Evolutionary conservation across 1,140 invertebrate species (phyloP).

Genomic region (Aphis gossypii): DNA sequence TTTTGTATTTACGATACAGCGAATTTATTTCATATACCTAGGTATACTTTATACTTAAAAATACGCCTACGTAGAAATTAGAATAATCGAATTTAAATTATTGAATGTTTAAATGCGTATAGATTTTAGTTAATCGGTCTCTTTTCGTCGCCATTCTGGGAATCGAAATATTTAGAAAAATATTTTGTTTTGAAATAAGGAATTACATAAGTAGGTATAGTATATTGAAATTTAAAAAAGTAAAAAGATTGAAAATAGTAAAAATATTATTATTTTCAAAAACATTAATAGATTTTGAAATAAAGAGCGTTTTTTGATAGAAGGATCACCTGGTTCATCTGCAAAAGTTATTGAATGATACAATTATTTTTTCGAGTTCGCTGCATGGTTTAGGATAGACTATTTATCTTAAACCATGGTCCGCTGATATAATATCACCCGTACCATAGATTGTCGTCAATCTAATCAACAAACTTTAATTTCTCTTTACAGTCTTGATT

Average conservation of each 20-base stretch:
- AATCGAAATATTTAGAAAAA: too few relatives aligned
- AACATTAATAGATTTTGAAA: neutral
- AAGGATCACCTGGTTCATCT: neutral
- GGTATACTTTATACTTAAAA: neutral
- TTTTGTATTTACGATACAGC: neutral
- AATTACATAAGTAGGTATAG: too few relatives aligned
- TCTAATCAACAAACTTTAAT: neutral
- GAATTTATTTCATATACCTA: neutral
- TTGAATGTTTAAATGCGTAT: neutral
- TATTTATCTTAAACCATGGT: too few relatives aligned
- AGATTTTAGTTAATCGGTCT: neutral
- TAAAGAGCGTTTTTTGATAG: neutral
- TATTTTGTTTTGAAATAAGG: too few relatives aligned
- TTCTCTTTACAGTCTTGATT: too few relatives aligned
- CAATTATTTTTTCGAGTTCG: too few relatives aligned
- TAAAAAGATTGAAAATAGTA: neutral
- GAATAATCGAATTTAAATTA: neutral
- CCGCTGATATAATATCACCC: neutral
- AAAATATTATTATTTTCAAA: neutral
- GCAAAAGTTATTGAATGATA: too few relatives aligned
- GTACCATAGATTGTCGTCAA: neutral
- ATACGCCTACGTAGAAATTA: neutral
- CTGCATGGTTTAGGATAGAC: too few relatives aligned
- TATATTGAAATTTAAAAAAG: neutral
- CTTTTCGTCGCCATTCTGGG: neutral